phyloP scores from a whole-genome alignment of 2,113 vertebrate species.

The Rallus limicola region DNA sequence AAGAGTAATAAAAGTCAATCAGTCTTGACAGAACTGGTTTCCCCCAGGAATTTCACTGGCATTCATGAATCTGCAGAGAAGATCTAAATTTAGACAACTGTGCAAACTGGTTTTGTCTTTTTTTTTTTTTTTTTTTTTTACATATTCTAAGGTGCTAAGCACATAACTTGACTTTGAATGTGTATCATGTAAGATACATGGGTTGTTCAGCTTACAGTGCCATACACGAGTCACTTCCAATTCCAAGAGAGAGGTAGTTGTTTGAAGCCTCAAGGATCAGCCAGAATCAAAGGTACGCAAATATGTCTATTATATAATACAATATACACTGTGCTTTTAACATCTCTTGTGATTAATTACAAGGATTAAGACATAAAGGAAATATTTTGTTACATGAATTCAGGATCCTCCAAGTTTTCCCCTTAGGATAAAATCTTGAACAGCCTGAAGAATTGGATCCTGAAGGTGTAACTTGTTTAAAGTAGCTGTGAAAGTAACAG shows the following conservation, averaged over 20 bases:
- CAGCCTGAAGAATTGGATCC: background rate
- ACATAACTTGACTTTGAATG: background rate
- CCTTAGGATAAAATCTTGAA: background rate
- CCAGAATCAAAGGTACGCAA: background rate
- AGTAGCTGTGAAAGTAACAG: background rate
- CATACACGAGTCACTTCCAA: background rate
- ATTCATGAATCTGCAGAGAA: background rate
- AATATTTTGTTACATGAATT: background rate
- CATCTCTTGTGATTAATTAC: background rate
- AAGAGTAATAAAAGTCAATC: background rate
- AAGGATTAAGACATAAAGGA: background rate
- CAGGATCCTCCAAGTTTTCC: background rate
- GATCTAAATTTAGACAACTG: background rate
- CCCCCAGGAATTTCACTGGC: background rate
- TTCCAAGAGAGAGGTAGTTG: background rate
- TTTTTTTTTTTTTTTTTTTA: background rate
- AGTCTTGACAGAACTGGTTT: background rate
- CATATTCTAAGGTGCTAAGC: background rate
- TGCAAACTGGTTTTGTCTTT: background rate
- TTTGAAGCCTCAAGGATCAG: background rate
- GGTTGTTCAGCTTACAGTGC: background rate
- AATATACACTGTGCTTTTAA: background rate
- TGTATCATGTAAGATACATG: fast-evolving
- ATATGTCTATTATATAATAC: background rate
- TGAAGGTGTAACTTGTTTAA: background rate